Base-by-base conservation (phyloP, 2,888 invertebrate species). In the Phrixothrix hirtus region DNA sequence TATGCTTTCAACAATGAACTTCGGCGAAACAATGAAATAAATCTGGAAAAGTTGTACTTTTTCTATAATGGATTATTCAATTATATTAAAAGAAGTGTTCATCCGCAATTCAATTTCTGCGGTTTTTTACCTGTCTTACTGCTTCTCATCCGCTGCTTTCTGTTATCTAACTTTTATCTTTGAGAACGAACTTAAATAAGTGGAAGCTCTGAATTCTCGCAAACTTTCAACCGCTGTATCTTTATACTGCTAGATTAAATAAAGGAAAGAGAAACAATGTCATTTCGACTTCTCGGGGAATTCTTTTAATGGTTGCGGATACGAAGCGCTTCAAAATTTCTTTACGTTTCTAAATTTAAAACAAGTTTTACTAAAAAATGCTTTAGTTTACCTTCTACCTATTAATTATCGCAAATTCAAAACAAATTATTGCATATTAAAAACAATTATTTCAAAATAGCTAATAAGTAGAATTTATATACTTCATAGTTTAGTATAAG, bases 71-170 rank as follows among this genome's bases (percentile, higher is more conserved):
- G 65, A 65, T 70, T 67, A 69, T 70, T 69, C 68, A 71, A 71
- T 71, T 71, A 69, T 69, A 68, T 65, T 68, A 66, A 69, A 68
- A 68, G 67, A 65, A 65, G 61, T 64, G 59, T 63, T 68, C 67
- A 63, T 64, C 66, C 64, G 62, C 67, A 66, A 67, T 70, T 68
- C 68, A 67, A 66, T 69, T 67, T 63, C 62, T 59, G 61, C 57
- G 67, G 65, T 65, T 64, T 67, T 65, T 62, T 69, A 62, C 65
- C 65, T 64, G 63, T 59, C 58, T 60, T 62, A 58, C 60, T 52
- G 60, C 64, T 61, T 52, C 52, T 57, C 55, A 57, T 59, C 56
- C 58, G 49, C 47, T 55, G 56, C 57, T 60, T 58, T 57, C 41
- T 56, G 61, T 65, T 65, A 64, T 65, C 62, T 55, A 65, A 67